phyloP scores from a whole-genome alignment of 2,888 invertebrate species.

The Aleiodes alternator region DNA sequence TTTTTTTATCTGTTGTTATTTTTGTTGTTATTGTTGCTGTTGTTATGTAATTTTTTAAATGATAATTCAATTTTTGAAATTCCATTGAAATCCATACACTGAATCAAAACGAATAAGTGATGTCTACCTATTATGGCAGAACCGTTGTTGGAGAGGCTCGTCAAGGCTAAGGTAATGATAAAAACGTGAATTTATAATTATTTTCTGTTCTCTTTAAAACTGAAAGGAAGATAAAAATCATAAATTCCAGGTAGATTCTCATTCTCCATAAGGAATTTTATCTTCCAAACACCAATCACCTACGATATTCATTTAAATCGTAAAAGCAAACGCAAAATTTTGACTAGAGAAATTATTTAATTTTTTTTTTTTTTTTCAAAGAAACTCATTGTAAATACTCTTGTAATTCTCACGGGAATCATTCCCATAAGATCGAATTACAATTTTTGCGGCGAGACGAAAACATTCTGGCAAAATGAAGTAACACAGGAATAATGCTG shows the following conservation, averaged over 20 bases:
- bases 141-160: slow-evolving; percentile 68
- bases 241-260: background rate
- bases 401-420: slow-evolving; percentile 46
- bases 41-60: background rate
- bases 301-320: too few relatives aligned
- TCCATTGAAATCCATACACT: too few relatives aligned
- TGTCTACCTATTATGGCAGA: slow-evolving; percentile 74
- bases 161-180: slow-evolving; percentile 69
- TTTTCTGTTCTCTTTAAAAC: too few relatives aligned
- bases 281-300: background rate
- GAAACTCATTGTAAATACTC: slow-evolving; percentile 28
- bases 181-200: slow-evolving; percentile 2
- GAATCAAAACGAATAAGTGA: slow-evolving; percentile 52
- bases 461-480: slow-evolving; percentile 20
- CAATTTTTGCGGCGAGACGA: slow-evolving; percentile 43
- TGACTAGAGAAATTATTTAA: background rate
- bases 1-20: background rate
- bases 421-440: slow-evolving; percentile 38
- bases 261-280: background rate
- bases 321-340: too few relatives aligned
- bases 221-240: background rate
- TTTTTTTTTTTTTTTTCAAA: background rate
- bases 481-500: slow-evolving; percentile 3
- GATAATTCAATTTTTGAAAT: background rate
- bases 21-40: too few relatives aligned